Conservation (phyloP, 2,797 vertebrate species). For the Manis pentadactyla region DNA sequence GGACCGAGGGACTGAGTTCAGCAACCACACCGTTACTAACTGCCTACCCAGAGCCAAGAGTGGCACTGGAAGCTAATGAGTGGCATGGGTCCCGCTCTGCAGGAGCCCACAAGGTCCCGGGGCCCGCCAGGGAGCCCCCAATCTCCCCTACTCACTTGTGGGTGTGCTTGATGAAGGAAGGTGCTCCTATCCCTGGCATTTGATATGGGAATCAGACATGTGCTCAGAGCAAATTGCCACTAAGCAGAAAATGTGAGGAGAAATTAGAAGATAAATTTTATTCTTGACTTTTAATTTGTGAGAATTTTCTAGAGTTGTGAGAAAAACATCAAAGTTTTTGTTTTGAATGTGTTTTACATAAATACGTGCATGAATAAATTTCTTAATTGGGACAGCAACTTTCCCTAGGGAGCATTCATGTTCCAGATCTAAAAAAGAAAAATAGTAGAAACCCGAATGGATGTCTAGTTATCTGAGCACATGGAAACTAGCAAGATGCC, state of each 20-base stretch:
- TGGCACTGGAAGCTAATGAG: rapidly evolving
- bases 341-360: constrained; percentile 36
- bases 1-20: background rate
- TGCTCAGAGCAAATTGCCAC: background rate
- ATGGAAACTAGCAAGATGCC: background rate
- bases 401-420: background rate
- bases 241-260: background rate
- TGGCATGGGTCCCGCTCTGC: rapidly evolving
- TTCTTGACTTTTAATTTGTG: constrained; percentile 22
- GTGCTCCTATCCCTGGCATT: background rate
- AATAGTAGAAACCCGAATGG: background rate
- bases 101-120: background rate
- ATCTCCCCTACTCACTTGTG: background rate
- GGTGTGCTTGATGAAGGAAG: background rate
- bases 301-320: constrained; percentile 35
- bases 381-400: constrained; percentile 39
- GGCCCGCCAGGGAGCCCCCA: rapidly evolving
- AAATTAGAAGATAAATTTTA: background rate
- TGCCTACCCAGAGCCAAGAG: no score
- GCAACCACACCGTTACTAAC: background rate
- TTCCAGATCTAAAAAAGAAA: background rate
- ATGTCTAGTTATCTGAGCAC: background rate
- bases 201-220: background rate
- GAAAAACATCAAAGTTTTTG: constrained; percentile 18
- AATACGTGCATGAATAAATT: background rate